A percentile compares a stretch with the other conserved stretches of the same genome.
phyloP scores from a whole-genome alignment of 2,797 vertebrate species.

The Xyrichtys novacula region DNA sequence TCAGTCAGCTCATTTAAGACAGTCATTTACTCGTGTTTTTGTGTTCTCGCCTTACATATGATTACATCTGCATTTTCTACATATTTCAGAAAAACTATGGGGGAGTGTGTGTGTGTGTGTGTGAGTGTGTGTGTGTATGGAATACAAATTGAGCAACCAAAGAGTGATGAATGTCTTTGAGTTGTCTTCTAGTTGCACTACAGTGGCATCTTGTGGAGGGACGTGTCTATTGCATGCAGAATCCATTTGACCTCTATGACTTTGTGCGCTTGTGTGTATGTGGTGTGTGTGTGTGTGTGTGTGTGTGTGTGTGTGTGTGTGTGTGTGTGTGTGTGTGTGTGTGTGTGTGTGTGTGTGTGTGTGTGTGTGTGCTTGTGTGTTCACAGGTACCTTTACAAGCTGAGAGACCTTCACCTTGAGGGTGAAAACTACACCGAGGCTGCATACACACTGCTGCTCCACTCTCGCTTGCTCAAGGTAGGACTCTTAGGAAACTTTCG shows the following conservation, averaged over 20 bases:
- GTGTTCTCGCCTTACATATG: slow-evolving; percentile 18
- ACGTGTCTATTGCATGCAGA: slow-evolving; percentile 27
- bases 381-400: slow-evolving; percentile 94
- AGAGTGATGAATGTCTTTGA: slow-evolving; percentile 13
- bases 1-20: slow-evolving; percentile 27
- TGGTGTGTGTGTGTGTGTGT: neutral
- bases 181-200: slow-evolving; percentile 57
- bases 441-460: slow-evolving; percentile 94
- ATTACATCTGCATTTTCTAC: neutral
- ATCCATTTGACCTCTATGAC: slow-evolving; percentile 3
- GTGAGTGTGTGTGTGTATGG: slow-evolving; percentile 1
- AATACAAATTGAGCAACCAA: slow-evolving; percentile 9
- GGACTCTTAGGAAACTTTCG: slow-evolving; percentile 28
- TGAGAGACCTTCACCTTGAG: slow-evolving; percentile 96
- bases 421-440: slow-evolving; percentile 98
- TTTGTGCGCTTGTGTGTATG: too few species aligned
- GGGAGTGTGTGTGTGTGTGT: slow-evolving; percentile 1
- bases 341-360: slow-evolving; percentile 14
- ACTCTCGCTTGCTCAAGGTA: slow-evolving; percentile 97
- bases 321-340: slow-evolving; percentile 20
- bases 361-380: slow-evolving; percentile 2
- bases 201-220: slow-evolving; percentile 80
- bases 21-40: neutral
- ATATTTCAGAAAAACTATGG: slow-evolving; percentile 10
- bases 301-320: slow-evolving; percentile 6